A percentile compares a stretch with the other conserved stretches of the same genome.
Evolutionary conservation across 2,888 invertebrate species (phyloP).

Genomic region (Apamea epomidion): DNA sequence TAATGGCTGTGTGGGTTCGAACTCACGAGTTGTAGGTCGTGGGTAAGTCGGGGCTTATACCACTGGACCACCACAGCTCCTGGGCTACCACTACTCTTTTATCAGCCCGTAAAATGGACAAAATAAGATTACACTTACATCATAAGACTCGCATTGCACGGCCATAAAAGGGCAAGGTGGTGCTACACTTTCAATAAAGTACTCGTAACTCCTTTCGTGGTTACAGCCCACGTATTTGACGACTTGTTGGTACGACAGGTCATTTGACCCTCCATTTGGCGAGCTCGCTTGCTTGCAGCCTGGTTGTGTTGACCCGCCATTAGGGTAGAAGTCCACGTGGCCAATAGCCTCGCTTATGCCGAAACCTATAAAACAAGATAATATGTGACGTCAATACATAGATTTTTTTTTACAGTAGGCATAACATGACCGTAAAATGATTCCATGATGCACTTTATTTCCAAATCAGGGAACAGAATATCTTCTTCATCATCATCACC

Average conservation of each 20-base stretch:
- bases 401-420: background rate
- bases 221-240: conserved; percentile 95
- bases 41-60: background rate
- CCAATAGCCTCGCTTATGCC: conserved; percentile 96
- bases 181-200: conserved; percentile 95
- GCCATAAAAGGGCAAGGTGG: conserved; percentile 94
- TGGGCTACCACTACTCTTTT: background rate
- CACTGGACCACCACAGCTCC: background rate
- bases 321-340: conserved; percentile 97
- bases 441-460: background rate
- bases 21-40: background rate
- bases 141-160: conserved; percentile 94
- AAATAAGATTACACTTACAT: conserved; percentile 84
- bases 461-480: background rate
- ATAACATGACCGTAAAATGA: background rate
- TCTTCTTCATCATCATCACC: background rate
- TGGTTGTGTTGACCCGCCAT: conserved; percentile 94
- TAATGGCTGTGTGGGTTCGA: background rate
- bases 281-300: conserved; percentile 81
- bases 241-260: conserved; percentile 83
- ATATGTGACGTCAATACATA: background rate
- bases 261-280: conserved; percentile 68
- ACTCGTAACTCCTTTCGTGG: conserved; percentile 96
- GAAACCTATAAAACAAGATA: conserved; percentile 85
- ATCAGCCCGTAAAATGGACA: background rate